These are phyloP conservation scores for Drosophila orosa DNA, from an alignment of 1,140 invertebrate species.

Conservation along the genomic window DNA sequence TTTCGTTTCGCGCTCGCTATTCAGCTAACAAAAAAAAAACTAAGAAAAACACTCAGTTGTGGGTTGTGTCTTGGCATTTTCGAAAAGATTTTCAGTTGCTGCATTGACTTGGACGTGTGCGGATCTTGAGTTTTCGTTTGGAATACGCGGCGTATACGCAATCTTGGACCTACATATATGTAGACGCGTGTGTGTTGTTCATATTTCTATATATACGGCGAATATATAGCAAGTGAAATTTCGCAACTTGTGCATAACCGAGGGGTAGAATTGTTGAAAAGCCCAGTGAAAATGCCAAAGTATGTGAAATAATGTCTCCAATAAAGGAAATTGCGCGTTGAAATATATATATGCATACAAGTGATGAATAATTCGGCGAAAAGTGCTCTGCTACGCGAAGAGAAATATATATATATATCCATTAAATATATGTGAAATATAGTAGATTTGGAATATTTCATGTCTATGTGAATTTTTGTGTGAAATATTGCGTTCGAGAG, in stretches of 20 bases:
- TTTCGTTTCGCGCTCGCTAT: slow-evolving; percentile 54
- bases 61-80: slow-evolving; percentile 60
- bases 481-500: slow-evolving; percentile 49
- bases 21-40: slow-evolving; percentile 31
- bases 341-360: slow-evolving; percentile 29
- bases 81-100: slow-evolving; percentile 78
- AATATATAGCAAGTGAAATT: slow-evolving; percentile 63
- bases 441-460: slow-evolving; percentile 45
- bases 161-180: slow-evolving; percentile 56
- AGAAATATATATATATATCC: slow-evolving; percentile 16
- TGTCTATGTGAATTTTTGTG: slow-evolving; percentile 24
- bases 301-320: slow-evolving; percentile 63
- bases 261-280: slow-evolving; percentile 20
- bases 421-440: slow-evolving; percentile 38
- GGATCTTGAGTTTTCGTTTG: slow-evolving; percentile 37
- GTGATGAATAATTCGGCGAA: slow-evolving; percentile 55
- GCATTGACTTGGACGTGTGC: slow-evolving; percentile 77
- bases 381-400: slow-evolving; percentile 6
- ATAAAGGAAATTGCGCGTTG: slow-evolving; percentile 51
- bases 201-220: slow-evolving; percentile 34
- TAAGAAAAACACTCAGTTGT: slow-evolving; percentile 38
- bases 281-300: slow-evolving; percentile 65
- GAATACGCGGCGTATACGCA: slow-evolving; percentile 76
- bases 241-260: slow-evolving; percentile 56
- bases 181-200: slow-evolving; percentile 47